Base-by-base conservation (phyloP, 2,888 invertebrate genomes). In the Leucania comma region DNA sequence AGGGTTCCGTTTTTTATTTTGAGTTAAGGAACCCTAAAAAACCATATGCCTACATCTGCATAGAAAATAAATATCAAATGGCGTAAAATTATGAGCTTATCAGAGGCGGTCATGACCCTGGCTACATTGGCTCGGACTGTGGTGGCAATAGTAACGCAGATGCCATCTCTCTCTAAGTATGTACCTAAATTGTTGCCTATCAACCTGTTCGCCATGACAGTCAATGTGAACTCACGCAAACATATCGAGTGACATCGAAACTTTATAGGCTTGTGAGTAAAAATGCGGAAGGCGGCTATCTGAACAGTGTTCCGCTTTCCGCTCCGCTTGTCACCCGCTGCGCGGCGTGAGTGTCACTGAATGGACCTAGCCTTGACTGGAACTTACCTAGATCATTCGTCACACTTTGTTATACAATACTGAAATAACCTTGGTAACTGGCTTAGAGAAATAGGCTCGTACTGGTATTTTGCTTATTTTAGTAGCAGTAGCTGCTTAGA, bases 181-280 rank as follows among this genome's bases (percentile, higher is more conserved):
- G 3, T n/a, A 22, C 38, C 12, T 38, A 38, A 75, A 35, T 38
- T 32, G 32, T 72, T 70, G 24, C 32, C 9, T 12, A 59, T 51
- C 29, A 9, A 65, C 63, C 26, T 62, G 32, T 32, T 59, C 10
- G 12, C 51, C 42, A 51, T 35, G 46, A 22, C 61, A 29, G 35
- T 66, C 54, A 59, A 67, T 72, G 84, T 87, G 86, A 86, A 89
- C 87, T 88, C 87, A 88, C 85, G 88, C 82, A 84, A 80, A 83
- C 80, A 84, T 92, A 92, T 94, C 87, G 76, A 88, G 88, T 94
- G 85, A 86, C 93, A 85, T 86, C 88, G 94, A 93, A 94, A 94
- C 90, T 81, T 85, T 87, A 92, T 89, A 92, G 83, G 87, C 89
- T 83, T 91, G 90, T 87, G 88, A 88, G 87, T 85, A 86, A 86